Base-by-base conservation (phyloP, 2,888 invertebrate species). In the Thymelicus sylvestris region DNA sequence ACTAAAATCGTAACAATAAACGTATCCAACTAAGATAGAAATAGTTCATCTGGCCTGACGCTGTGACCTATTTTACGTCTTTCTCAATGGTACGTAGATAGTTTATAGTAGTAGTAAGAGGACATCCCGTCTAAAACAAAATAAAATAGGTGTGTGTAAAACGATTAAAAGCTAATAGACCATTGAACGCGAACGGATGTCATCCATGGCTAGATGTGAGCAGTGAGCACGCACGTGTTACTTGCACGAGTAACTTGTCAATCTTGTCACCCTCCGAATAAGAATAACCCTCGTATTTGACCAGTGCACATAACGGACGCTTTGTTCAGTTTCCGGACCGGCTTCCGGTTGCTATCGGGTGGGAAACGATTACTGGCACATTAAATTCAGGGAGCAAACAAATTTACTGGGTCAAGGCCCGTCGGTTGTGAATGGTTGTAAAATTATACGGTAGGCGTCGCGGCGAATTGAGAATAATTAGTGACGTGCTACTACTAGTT, bases 391-490 rank as follows among this genome's bases (percentile, higher is more conserved):
- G 86, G 86, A 86, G 85, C 86, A 85, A 87, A 85, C 82, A 81
- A 75, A 83, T 84, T 86, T 84, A 90, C 81, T 91, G 76, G 91
- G 92, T 90, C 92, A 92, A 92, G 92, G 92, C 83, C 85, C 80
- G 77, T 71, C 68, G 72, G 39, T 81, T 82, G 79, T 87, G 84
- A 87, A 87, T 86, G 84, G 78, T 73, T 74, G 73, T 77, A 76
- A 75, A 76, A 78, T 79, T 81, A 81, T 79, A 74, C 81, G 79
- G 76, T 76, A 74, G 80, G 76, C 77, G 78, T 76, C 81, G 48
- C 19, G 55, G 55, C 55, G 79, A 86, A 88, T 88, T 87, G 82
- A 77, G 77, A 80, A 80, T 83, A 84, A 86, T 86, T 86, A 84
- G 75, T 75, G 73, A 70, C 76, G 71, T 74, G 74, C 69, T 75